These are phyloP conservation scores for Zaprionus obscuricornis DNA, from an alignment of 2,888 invertebrate genomes.

Conservation along the genomic window DNA sequence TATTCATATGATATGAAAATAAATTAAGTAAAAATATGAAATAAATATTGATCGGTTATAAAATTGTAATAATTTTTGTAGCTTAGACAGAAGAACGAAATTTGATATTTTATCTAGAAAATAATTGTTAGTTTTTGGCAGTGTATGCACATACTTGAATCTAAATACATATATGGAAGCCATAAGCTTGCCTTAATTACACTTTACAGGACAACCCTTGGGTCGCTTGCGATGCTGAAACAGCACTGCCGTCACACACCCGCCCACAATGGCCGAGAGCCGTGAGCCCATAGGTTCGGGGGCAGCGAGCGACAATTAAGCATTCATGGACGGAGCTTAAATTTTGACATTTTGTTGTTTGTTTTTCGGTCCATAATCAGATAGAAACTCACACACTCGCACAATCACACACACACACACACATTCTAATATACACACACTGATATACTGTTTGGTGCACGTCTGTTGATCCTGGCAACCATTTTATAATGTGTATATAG, in stretches of 20 bases:
- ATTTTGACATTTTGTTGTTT: slow-evolving; percentile 76
- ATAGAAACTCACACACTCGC: slow-evolving; percentile 10
- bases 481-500: slow-evolving; percentile 84
- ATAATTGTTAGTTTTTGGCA: too few relatives aligned
- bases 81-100: too few relatives aligned
- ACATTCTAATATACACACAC: slow-evolving; percentile 44
- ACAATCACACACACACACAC: slow-evolving; percentile 47
- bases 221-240: slow-evolving; percentile 18
- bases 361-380: slow-evolving; percentile 44
- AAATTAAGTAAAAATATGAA: too few relatives aligned
- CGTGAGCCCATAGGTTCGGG: too few relatives aligned
- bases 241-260: slow-evolving; percentile 29
- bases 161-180: slow-evolving; percentile 61
- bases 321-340: slow-evolving; percentile 78
- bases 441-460: slow-evolving; percentile 24
- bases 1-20: too few relatives aligned
- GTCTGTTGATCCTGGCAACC: slow-evolving; percentile 77
- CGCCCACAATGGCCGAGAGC: slow-evolving; percentile 7
- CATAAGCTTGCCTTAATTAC: slow-evolving; percentile 76
- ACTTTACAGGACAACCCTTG: slow-evolving; percentile 52
- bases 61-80: too few relatives aligned
- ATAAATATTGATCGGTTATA: too few relatives aligned
- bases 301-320: slow-evolving; percentile 65
- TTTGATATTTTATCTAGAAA: too few relatives aligned
- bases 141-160: too few relatives aligned